These are phyloP conservation scores for Enteromius argenteus DNA, from an alignment of 2,797 vertebrate genomes.

Conservation along the genomic window DNA sequence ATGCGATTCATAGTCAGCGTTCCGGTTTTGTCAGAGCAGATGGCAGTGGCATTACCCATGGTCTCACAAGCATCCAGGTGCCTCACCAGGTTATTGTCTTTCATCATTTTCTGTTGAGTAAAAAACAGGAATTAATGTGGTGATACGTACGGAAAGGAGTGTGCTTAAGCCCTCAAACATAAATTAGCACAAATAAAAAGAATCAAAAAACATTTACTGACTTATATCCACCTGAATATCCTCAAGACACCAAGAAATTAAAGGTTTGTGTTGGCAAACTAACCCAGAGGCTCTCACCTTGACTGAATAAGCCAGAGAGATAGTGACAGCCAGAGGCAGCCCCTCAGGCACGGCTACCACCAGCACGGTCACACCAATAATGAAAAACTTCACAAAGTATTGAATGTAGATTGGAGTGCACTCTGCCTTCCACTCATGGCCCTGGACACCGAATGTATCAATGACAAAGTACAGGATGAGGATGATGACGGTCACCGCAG, in stretches of 20 bases:
- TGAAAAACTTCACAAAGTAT: constrained; percentile 99
- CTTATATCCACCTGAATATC: not conserved
- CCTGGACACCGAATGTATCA: constrained; percentile 87
- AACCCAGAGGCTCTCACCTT: constrained; percentile 82
- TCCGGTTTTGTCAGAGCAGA: constrained; percentile 98
- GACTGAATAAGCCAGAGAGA: constrained; percentile 96
- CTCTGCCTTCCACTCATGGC: constrained; percentile 83
- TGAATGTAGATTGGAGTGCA: constrained; percentile 97
- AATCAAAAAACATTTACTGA: not conserved
- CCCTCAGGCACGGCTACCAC: constrained; percentile 98
- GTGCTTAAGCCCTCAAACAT: not conserved
- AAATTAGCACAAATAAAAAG: not conserved
- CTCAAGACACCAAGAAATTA: constrained; percentile 14
- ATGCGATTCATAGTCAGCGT: constrained; percentile 98
- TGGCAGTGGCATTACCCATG: constrained; percentile 98
- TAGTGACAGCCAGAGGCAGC: constrained; percentile 94
- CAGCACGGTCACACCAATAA: constrained; percentile 94
- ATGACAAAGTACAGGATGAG: constrained; percentile 95
- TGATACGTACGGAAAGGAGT: not conserved
- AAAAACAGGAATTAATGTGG: constrained; percentile 30
- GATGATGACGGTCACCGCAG: constrained; percentile 92
- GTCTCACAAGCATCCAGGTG: constrained; percentile 97
- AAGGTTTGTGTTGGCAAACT: not conserved
- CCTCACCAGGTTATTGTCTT: constrained; percentile 96
- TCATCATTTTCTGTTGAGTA: constrained; percentile 96